A percentile compares a stretch with the other conserved stretches of the same genome.
Evolutionary conservation across 1,140 invertebrate genomes (phyloP).

Genomic region (Mylabris phalerata): DNA sequence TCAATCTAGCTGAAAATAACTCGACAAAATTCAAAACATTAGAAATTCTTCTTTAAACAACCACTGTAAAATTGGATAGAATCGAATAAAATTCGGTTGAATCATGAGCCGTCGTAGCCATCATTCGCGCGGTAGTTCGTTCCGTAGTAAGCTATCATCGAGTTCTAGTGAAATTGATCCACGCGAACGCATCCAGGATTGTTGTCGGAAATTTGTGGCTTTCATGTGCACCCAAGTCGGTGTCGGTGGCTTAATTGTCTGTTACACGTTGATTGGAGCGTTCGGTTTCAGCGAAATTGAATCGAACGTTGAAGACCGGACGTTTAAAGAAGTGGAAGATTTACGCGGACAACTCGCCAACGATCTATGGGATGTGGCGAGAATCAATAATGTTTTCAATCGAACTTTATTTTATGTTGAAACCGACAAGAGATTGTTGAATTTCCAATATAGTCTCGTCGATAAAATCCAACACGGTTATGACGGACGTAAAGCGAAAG

Average conservation of each 20-base stretch:
- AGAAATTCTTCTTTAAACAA: too few relatives aligned
- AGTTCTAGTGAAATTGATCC: constrained; percentile 56
- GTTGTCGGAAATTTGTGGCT: constrained; percentile 74
- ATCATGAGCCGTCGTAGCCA: too few relatives aligned
- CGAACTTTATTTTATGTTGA: constrained; percentile 60
- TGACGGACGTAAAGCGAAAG: constrained; percentile 60
- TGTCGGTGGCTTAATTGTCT: constrained; percentile 87
- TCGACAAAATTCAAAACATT: too few relatives aligned
- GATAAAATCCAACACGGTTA: constrained; percentile 68
- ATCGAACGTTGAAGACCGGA: constrained; percentile 41
- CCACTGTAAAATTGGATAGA: too few relatives aligned
- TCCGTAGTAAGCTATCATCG: constrained; percentile 60
- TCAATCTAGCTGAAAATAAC: too few relatives aligned
- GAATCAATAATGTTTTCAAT: constrained; percentile 68
- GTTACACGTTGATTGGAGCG: constrained; percentile 91
- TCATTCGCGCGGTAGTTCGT: constrained; percentile 41
- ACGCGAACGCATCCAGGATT: constrained; percentile 68
- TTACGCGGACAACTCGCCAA: constrained; percentile 39
- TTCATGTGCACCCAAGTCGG: constrained; percentile 94
- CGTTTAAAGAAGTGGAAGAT: not conserved
- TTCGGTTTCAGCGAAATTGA: constrained; percentile 87
- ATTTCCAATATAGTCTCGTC: constrained; percentile 68
- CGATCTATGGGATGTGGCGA: constrained; percentile 67
- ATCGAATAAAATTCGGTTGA: too few relatives aligned
- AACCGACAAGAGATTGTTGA: constrained; percentile 57